Base-by-base conservation (phyloP, 2,888 invertebrate genomes). In the Philhelius pedissequus region DNA sequence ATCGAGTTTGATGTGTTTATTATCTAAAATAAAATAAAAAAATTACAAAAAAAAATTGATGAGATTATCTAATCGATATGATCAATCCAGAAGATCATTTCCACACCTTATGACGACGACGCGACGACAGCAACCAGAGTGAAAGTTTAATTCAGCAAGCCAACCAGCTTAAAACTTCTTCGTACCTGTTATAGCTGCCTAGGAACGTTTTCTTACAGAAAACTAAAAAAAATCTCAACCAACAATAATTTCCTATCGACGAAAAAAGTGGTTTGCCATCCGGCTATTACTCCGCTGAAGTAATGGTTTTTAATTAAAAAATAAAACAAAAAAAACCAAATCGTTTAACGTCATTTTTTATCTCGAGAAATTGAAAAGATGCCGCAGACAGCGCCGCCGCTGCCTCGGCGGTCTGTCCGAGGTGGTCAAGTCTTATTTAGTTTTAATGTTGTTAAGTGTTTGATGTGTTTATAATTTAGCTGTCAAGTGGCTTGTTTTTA, bases 21-120 rank as follows among this genome's bases (percentile, higher is more conserved):
- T 48, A 52, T 56, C 52, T 27, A 32, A 76, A 71, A 48, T 18
- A 13, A 43, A 62, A 15, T 20, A 32, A 4, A 54, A 54, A 69
- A 76, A 7, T 2, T 3, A 38, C 3, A 13, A n/a, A 27, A 32
- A 35, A 22, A 58, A 70, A 62, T 32, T 54, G 71, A 82, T 62
- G 54, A 68, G 73, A 78, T 82, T 82, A 78, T 62, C 82, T 78
- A 73, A 82, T 82, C 78, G 73, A 52, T 60, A 78, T 78, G 52
- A 82, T 77, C 77, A 71, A 66, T 32, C 43, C 52, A 54, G 18
- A 32, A 71, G 78, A 81, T 76, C 52, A 68, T 54, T 58, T 73
- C 78, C 77, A 68, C 71, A 71, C 71, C 77, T 78, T 30, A 20
- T 11, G 13, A 18, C 25, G 68, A 45, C 38, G 15, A 45, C 30